These are phyloP conservation scores for Philonicus albiceps DNA, from an alignment of 2,888 invertebrate species.

Conservation along the genomic window DNA sequence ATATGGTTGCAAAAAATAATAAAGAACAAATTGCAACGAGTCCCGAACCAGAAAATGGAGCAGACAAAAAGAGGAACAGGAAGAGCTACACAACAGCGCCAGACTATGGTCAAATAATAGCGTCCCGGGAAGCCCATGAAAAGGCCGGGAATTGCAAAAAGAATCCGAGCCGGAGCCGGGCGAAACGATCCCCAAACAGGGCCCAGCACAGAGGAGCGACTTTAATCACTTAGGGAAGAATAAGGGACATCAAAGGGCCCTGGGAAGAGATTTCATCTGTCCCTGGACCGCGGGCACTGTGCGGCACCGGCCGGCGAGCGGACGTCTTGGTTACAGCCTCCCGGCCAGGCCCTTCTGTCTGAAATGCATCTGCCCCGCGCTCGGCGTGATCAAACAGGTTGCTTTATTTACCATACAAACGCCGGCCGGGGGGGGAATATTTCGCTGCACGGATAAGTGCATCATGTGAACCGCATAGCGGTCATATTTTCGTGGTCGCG, in stretches of 20 bases:
- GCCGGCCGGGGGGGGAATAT: background rate
- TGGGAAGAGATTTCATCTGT: background rate
- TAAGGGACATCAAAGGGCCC: conserved; percentile 32
- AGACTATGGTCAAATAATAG: conserved; percentile 13
- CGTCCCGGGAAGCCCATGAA: background rate
- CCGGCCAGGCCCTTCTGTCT: background rate
- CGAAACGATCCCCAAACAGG: conserved; percentile 2
- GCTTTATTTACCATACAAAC: conserved; percentile 34
- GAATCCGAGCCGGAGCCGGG: background rate
- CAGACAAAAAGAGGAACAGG: background rate
- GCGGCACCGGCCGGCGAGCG: background rate
- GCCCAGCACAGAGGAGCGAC: conserved; percentile 8
- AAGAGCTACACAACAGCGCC: conserved; percentile 11
- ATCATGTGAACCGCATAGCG: conserved; percentile 15
- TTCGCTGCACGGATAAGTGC: conserved; percentile 7
- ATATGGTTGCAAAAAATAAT: background rate
- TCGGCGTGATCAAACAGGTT: conserved; percentile 33
- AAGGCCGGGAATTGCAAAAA: background rate
- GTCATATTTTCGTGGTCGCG: conserved; percentile 19
- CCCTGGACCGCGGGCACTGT: background rate
- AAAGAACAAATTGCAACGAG: background rate
- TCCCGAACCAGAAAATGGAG: background rate
- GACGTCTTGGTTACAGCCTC: conserved; percentile 8
- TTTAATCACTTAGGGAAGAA: conserved; percentile 38
- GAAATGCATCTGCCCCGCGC: conserved; percentile 27